These are phyloP conservation scores for Turritopsis rubra DNA, from an alignment of 30 jellyfish, hydroid and myxozoan species.

Conservation along the genomic window DNA sequence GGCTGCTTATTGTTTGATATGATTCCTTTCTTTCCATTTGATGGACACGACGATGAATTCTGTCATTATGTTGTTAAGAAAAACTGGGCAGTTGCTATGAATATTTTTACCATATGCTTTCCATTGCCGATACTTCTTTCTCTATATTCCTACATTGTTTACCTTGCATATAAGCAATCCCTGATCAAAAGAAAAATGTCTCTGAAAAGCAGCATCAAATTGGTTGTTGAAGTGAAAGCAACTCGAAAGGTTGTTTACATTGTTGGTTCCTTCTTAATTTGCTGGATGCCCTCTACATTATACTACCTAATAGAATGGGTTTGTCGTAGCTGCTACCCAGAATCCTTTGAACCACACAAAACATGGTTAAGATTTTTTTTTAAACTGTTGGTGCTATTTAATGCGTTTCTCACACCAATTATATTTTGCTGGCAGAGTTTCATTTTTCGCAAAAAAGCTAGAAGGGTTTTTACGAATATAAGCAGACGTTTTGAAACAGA, in stretches of 20 bases:
- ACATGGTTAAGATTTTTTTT: constrained; percentile 41
- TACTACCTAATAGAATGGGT: constrained; percentile 61
- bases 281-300: constrained; percentile 65
- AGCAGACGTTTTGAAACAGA: background rate
- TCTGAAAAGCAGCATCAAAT: constrained; percentile 31
- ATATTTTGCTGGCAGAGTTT: constrained; percentile 65
- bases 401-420: constrained; percentile 66
- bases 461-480: background rate
- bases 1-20: constrained; percentile 49
- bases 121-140: constrained; percentile 57
- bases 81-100: constrained; percentile 66
- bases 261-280: constrained; percentile 57
- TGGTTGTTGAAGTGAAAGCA: constrained; percentile 46
- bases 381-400: constrained; percentile 44
- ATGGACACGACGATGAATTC: constrained; percentile 6
- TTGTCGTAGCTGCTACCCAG: constrained; percentile 38
- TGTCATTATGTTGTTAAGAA: constrained; percentile 56
- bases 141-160: constrained; percentile 40
- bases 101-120: constrained; percentile 38
- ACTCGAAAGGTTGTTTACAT: constrained; percentile 52
- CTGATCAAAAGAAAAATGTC: constrained; percentile 10
- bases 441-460: constrained; percentile 36
- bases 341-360: constrained; percentile 22
- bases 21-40: constrained; percentile 38
- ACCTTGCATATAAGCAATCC: constrained; percentile 55